These are phyloP conservation scores for Lithobates sylvaticus DNA, from an alignment of 2,797 vertebrate species.

Conservation along the genomic window DNA sequence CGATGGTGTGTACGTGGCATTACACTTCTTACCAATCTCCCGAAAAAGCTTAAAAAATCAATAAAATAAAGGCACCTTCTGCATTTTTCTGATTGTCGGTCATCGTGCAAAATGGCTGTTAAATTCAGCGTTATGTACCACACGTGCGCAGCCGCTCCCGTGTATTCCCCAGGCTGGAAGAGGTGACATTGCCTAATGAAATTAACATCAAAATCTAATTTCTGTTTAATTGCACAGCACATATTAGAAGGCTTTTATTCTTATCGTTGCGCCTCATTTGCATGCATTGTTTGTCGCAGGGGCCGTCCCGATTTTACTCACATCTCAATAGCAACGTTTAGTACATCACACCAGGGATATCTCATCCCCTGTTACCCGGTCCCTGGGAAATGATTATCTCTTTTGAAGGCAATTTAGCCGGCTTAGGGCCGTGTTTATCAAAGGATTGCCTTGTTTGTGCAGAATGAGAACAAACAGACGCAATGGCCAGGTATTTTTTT, in stretches of 20 bases:
- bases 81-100: neutral
- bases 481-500: neutral
- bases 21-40: too few species aligned
- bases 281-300: neutral
- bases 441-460: constrained; percentile 13
- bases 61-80: neutral
- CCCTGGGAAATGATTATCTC: constrained; percentile 1
- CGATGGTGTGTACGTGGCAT: too few species aligned
- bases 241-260: neutral
- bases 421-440: constrained; percentile 11
- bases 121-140: too few species aligned
- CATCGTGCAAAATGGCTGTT: too few species aligned
- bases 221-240: neutral
- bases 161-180: neutral
- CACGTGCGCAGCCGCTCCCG: too few species aligned
- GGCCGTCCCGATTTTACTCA: neutral
- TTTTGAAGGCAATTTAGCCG: neutral
- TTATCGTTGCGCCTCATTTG: neutral
- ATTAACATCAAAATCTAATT: neutral
- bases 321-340: neutral
- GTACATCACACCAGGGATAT: neutral
- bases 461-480: neutral
- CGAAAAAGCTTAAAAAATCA: too few species aligned
- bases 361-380: neutral
- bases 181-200: neutral